Conservation (phyloP, 2,113 vertebrate genomes). For the Sylvia atricapilla region DNA sequence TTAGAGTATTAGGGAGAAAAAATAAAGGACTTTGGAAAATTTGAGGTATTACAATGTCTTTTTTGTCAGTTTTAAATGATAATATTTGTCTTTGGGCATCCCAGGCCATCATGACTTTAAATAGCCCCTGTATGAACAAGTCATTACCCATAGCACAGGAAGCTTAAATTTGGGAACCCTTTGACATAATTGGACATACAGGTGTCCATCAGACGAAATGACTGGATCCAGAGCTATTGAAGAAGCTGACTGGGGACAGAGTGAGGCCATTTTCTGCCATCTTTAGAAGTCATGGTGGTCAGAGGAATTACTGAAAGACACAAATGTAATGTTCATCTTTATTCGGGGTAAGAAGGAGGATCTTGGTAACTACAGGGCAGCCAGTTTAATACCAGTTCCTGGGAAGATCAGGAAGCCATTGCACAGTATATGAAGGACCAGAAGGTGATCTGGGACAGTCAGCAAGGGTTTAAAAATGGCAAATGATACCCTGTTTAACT, state of each 20-base stretch:
- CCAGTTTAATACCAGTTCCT: background rate
- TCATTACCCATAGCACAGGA: background rate
- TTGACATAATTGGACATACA: background rate
- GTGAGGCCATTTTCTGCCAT: background rate
- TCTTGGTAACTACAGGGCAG: background rate
- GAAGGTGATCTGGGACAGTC: background rate
- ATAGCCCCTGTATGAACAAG: background rate
- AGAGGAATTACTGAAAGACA: background rate
- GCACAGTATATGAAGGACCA: background rate
- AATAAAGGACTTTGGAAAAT: background rate
- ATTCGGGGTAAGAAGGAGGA: background rate
- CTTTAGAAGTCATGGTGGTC: background rate
- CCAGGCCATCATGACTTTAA: accelerated
- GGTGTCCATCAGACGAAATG: background rate
- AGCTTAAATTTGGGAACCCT: background rate
- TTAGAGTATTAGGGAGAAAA: background rate
- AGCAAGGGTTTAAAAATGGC: background rate
- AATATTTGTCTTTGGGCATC: background rate
- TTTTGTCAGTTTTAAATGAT: background rate
- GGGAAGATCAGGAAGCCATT: background rate
- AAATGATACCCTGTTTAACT: background rate
- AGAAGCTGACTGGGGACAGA: background rate
- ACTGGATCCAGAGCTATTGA: background rate
- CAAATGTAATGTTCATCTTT: background rate
- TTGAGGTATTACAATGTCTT: background rate